These are phyloP conservation scores for human DNA, from an alignment of 2,113 vertebrate genomes.

Conservation along the genomic window DNA sequence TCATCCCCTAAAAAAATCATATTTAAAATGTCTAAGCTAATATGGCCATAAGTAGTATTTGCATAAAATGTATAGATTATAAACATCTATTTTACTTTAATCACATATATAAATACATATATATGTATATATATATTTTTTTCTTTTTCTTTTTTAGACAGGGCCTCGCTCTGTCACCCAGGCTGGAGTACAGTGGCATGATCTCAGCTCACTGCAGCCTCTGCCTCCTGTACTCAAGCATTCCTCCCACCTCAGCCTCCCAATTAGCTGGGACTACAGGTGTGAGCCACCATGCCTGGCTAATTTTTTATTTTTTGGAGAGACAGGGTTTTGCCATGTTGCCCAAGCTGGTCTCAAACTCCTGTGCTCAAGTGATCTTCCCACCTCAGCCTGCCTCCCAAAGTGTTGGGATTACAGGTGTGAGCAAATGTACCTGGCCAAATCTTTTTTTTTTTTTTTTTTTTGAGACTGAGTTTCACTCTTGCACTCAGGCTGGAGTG, in stretches of 20 bases:
- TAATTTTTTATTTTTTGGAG: too few species aligned
- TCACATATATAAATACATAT: background rate
- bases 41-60: background rate
- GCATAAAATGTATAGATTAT: background rate
- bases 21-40: constrained; percentile 30
- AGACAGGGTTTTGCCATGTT: background rate
- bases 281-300: too few species aligned
- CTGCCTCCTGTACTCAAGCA: too few species aligned
- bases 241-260: too few species aligned
- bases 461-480: too few species aligned
- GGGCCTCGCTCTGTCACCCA: too few species aligned
- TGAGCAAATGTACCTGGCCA: background rate
- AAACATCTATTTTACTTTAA: constrained; percentile 15
- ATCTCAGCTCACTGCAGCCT: too few species aligned
- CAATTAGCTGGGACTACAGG: too few species aligned
- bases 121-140: too few species aligned
- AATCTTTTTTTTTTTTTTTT: background rate
- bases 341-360: background rate
- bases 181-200: too few species aligned
- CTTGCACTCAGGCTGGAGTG: too few species aligned
- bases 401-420: background rate
- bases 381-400: background rate
- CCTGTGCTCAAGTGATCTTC: background rate
- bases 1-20: background rate
- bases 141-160: background rate